These are phyloP conservation scores for Dryomyza anilis DNA, from an alignment of 2,888 invertebrate genomes.

Conservation along the genomic window DNA sequence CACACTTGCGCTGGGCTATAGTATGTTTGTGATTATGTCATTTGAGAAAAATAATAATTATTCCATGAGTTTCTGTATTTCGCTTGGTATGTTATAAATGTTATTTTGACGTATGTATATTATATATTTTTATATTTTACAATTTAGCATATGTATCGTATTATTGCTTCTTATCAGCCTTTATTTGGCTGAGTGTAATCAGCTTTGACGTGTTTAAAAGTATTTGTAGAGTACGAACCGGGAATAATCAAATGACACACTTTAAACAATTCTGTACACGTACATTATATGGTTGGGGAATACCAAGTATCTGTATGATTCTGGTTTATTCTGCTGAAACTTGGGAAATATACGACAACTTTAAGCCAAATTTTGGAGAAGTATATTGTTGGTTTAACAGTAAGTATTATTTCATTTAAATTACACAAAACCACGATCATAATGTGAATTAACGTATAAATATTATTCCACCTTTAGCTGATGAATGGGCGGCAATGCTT, in stretches of 20 bases:
- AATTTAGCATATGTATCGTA: slow-evolving; percentile 60
- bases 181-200: slow-evolving; percentile 86
- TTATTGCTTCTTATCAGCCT: slow-evolving; percentile 76
- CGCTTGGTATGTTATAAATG: too few relatives aligned
- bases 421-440: too few relatives aligned
- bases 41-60: too few relatives aligned
- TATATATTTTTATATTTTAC: too few relatives aligned
- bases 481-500: slow-evolving; percentile 49
- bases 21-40: slow-evolving; percentile 66
- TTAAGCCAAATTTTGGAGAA: slow-evolving; percentile 64
- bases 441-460: too few relatives aligned
- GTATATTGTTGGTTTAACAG: slow-evolving; percentile 69
- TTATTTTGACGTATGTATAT: too few relatives aligned
- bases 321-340: slow-evolving; percentile 46
- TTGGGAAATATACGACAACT: slow-evolving; percentile 30
- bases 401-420: slow-evolving; percentile 53
- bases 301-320: slow-evolving; percentile 41
- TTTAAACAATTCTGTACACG: slow-evolving; percentile 46
- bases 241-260: slow-evolving; percentile 33
- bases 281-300: slow-evolving; percentile 51
- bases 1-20: slow-evolving; percentile 68
- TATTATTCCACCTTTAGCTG: too few relatives aligned
- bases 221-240: slow-evolving; percentile 38
- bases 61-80: too few relatives aligned
- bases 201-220: slow-evolving; percentile 81